Percentiles rank a stretch among this genome's conserved stretches.
Evolutionary conservation across 1,140 invertebrate genomes (phyloP).

Genomic region (Pseudomyrmex sp.): DNA sequence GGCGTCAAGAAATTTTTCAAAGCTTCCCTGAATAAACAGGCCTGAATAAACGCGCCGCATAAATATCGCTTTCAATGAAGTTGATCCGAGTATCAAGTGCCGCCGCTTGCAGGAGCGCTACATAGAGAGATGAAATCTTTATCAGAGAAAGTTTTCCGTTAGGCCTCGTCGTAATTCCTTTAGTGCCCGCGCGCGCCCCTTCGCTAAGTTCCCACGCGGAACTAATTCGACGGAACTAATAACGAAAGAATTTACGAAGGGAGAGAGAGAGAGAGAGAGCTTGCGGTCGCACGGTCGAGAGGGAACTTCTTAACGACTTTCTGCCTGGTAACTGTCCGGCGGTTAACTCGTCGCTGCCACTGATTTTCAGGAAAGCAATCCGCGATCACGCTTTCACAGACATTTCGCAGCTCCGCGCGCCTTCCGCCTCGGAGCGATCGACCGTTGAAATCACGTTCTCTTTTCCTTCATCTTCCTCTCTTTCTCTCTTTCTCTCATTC

Average conservation of each 20-base stretch:
- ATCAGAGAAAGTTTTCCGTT: constrained; percentile 22
- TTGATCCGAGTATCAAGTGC: constrained; percentile 8
- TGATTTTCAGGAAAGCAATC: constrained; percentile 55
- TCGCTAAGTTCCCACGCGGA: not conserved
- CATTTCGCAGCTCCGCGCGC: not conserved
- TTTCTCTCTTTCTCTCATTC: constrained; percentile 3
- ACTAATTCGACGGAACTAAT: constrained; percentile 61
- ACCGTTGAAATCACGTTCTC: constrained; percentile 26
- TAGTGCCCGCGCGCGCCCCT: not conserved
- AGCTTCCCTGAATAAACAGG: not conserved
- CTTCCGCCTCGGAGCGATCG: not conserved
- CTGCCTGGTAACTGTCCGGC: constrained; percentile 53
- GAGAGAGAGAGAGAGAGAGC: no score
- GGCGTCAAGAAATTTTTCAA: not conserved
- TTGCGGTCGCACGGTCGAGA: constrained; percentile 11
- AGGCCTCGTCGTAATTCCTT: constrained; percentile 38
- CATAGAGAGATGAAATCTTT: constrained; percentile 49
- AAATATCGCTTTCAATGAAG: constrained; percentile 1
- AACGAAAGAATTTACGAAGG: constrained; percentile 55
- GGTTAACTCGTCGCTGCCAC: constrained; percentile 23
- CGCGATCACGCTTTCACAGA: constrained; percentile 36
- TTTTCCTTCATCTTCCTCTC: not conserved
- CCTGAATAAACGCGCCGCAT: not conserved
- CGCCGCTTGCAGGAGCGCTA: not conserved
- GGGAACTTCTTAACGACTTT: constrained; percentile 66